These are phyloP conservation scores for Epicauta chinensis DNA, from an alignment of 1,140 invertebrate species.

Conservation along the genomic window DNA sequence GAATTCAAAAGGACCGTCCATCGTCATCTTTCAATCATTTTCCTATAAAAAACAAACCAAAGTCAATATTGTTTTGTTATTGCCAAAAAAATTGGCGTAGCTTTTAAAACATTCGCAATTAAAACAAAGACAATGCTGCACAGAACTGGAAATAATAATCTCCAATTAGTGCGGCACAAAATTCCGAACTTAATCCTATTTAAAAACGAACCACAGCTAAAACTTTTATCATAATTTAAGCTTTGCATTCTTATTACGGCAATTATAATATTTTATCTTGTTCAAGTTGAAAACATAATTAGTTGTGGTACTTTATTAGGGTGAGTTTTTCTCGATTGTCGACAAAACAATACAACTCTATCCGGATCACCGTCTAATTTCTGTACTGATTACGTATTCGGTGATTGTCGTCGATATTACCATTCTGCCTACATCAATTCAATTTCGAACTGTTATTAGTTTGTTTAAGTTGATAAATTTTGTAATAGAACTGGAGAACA, in stretches of 20 bases:
- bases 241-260: conserved; percentile 35
- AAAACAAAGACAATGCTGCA: conserved; percentile 30
- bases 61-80: no score
- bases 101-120: conserved; percentile 8
- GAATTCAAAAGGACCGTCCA: no score
- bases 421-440: conserved; percentile 22
- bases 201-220: conserved; percentile 32
- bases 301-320: conserved; percentile 6
- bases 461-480: conserved; percentile 25
- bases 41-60: no score
- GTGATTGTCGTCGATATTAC: conserved; percentile 3
- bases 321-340: no score
- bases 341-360: no score
- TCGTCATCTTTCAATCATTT: no score
- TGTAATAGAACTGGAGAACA: conserved; percentile 12
- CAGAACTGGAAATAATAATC: conserved; percentile 30
- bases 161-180: conserved; percentile 31
- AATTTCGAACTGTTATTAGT: conserved; percentile 23
- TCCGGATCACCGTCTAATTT: no score
- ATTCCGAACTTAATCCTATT: conserved; percentile 32
- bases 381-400: no score
- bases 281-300: conserved; percentile 8
- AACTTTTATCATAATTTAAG: conserved; percentile 34
- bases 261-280: conserved; percentile 30
- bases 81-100: no score